Evolutionary conservation across 2,888 invertebrate species (phyloP), one percentile per base, ranked within the genome.

Genomic region (Hofmannophila pseudospretella): DNA sequence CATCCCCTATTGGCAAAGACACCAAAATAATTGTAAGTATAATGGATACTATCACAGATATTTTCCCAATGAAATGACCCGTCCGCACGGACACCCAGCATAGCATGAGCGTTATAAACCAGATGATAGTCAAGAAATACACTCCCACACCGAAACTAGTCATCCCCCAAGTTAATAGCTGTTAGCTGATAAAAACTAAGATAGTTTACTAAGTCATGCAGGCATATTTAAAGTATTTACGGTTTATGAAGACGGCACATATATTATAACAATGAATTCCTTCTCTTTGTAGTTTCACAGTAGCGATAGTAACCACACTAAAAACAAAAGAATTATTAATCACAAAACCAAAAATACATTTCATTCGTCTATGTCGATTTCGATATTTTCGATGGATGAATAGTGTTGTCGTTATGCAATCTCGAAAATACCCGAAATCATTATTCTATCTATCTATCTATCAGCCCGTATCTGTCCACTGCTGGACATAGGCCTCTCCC

Each of bases 51-150:
- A 80, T 62, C 38, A 93, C 58, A 30, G 89, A 87, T 46, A 91
- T 71, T 67, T 90, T 89, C 36, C 92, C 92, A 42, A 92, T 71
- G 58, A 85, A 89, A 67, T 89, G 91, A 46, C 91, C 90, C 26
- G 91, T 90, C 55, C 90, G 89, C 29, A 91, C 74, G 1, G 92
- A 90, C 34, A 92, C 73, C 58, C 91, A 88, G 54, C 92, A 92
- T 51, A 91, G 63, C 52, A 92, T 61, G 25, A 90, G 72, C 20
- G 92, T 89, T 39, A 89, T 54, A 48, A 89, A 82, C 92, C 93
- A 93, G 51, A 92, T 65, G 39, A 89, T 72, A 43, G 90, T 81
- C 57, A 93, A 71, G 52, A 92, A 79, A 65, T 93, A 90, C 42
- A 92, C 82, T 51, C 93, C 93, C 46, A 90, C 75, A 58, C 93